Evolutionary conservation across 2,797 vertebrate species (phyloP), one percentile per base, ranked within the genome.

Genomic region (Pelodytes ibericus): DNA sequence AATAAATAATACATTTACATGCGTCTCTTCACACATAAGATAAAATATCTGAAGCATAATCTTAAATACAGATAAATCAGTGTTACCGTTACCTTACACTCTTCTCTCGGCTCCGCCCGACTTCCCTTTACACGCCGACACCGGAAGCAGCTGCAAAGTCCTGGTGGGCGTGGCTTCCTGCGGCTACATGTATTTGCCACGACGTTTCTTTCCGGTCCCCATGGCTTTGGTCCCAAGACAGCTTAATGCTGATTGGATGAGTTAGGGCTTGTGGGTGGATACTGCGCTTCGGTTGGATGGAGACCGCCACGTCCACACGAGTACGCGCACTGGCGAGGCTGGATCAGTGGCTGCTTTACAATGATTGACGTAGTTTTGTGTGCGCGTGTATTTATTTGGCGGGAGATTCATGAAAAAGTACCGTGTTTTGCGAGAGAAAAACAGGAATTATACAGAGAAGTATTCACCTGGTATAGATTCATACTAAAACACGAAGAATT

Each of bases 221-320:
- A 24, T 26, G 20, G 2, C 0, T 3, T 30, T 51, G 0, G 27
- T 10, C 9, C 25, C 15, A 11, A 4, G 2, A 7, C 8, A 2
- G 24, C 22, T 11, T 1, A 22, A 24, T 16, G 49, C 49, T 53
- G 49, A 53, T 53, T 53, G 49, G 49, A 7, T 53, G 16, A 7
- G 49, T 39, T 7, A 53, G n/a, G 20, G 8, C 49, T 4, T 4
- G 1, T 3, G 30, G 74, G 74, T 30, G 30, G 44, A 15, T 8
- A 10, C 6, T 24, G 8, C 4, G 39, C 13, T 4, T 30, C 26
- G 44, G 70, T 79, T 79, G 76, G 76, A 25, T 72, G 26, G 20
- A 57, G 61, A 62, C 25, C 76, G 76, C 76, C 76, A 79, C 76
- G 76, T 79, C 76, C 70, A 68, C 76, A 79, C 57, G 70, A 8